Evolutionary conservation across 2,888 invertebrate genomes (phyloP), one percentile per base, ranked within the genome.

Genomic region (Petrolisthes manimaculis): DNA sequence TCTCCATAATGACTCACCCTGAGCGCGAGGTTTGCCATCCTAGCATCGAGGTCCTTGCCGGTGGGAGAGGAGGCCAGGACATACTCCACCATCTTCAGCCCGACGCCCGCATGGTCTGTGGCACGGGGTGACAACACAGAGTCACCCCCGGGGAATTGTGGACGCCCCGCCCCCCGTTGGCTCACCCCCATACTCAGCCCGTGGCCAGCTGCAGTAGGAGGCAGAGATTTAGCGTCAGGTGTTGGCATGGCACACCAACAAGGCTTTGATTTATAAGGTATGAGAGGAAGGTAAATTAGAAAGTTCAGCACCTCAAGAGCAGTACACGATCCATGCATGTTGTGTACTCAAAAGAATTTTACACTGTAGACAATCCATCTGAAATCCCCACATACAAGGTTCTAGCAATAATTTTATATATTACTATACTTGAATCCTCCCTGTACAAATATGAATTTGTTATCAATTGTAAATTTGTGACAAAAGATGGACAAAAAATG

Each of bases 11-110:
- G 37, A 84, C 89, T 86, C 74, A 91, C 91, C 79, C 91, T 88
- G 83, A 91, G 88, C n/a, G 88, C 83, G 77, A 91, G 86, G 84
- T 89, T 91, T 69, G 89, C 89, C 89, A 91, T 91, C 56, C 91
- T 69, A 18, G 88, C 75, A 78, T 89, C 89, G 18, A 89, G 82
- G 67, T 91, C 89, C 67, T 89, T 91, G 55, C 88, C 88, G 3
- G 91, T 89, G 18, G 91, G 89, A 8, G 91, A 89, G 55, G 89
- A 86, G n/a, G 88, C 88, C 71, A 91, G 77, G 18, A 89, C 88
- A 24, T 91, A 88, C 79, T 89, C 91, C 37, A 91, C 89, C 91
- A 89, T 91, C 86, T 89, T 89, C 69, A 86, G 86, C 12, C 88
- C 88, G n/a, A 90, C 90, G 18, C 88, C 88, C 53, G 86, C 56